Evolutionary conservation across 2,113 vertebrate species (phyloP), one percentile per base, ranked within the genome.

Genomic region (Zosterops japonicus): DNA sequence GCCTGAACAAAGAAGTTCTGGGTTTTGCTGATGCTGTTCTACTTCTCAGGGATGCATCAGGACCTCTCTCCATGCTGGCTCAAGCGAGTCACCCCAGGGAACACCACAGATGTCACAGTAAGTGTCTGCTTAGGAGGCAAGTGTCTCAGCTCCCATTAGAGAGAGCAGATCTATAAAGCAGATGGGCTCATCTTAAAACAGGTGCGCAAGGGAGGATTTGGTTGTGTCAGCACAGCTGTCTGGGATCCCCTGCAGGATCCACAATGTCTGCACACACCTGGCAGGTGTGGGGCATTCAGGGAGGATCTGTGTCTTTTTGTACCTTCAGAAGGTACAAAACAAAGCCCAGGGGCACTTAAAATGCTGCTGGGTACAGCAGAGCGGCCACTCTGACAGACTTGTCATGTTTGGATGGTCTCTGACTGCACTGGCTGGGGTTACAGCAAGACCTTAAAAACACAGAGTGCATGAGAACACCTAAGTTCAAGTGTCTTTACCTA

Each of bases 381-480:
- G 59, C 24, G 16, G 5, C 16, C 55, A 36, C 14, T 63, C 24
- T 28, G 49, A 9, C 27, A 44, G n/a, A 29, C 12, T 65, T 41
- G 28, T 49, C 18, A 6, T 52, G 13, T 63, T 33, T 67, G 20
- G 21, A 14, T 76, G 25, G 13, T 68, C 57, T 67, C 39, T 86
- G 70, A 5, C 19, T 69, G 33, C 21, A 4, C 5, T 56, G 72
- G 2, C 35, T 33, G 35, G 16, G 14, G 14, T 39, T 50, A 19
- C 16, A 39, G 29, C 0, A 3, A 10, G 41, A 15, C 39, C 0
- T 0, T 35, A 42, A 63, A 52, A 39, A 64, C 15, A 50, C 7
- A 3, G 25, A 6, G 31, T 57, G 36, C 9, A 5, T 0, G 1
- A 29, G 36, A 53, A 41, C 9, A 10, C 17, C 28, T 13, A 4